These are phyloP conservation scores for Euthynnus affinis DNA, from an alignment of 2,797 vertebrate genomes.

Conservation along the genomic window DNA sequence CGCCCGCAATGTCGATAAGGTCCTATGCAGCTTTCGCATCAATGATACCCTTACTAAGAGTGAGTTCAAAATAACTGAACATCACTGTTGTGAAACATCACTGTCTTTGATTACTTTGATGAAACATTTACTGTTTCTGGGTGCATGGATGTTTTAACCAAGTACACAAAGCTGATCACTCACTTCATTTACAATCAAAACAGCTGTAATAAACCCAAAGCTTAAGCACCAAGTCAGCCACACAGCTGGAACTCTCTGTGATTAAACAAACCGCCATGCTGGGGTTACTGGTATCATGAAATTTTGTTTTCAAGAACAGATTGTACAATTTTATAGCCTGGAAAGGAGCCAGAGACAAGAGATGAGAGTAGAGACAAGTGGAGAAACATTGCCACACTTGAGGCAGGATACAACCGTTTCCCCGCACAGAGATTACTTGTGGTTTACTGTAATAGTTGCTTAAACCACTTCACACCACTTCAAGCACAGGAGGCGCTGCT, in stretches of 20 bases:
- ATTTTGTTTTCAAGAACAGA: slow-evolving; percentile 45
- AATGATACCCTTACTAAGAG: slow-evolving; percentile 95
- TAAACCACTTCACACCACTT: slow-evolving; percentile 57
- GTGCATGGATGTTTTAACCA: background rate
- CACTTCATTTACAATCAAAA: slow-evolving; percentile 22
- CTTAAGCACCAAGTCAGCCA: slow-evolving; percentile 1
- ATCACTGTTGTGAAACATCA: background rate
- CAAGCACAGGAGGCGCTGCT: slow-evolving; percentile 45
- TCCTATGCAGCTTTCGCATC: slow-evolving; percentile 97
- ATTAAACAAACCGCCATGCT: slow-evolving; percentile 44
- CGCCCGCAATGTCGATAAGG: slow-evolving; percentile 93
- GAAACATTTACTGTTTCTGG: background rate
- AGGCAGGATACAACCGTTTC: slow-evolving; percentile 52
- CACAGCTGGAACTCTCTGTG: slow-evolving; percentile 24
- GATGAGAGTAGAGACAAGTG: slow-evolving; percentile 32
- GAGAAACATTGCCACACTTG: slow-evolving; percentile 61
- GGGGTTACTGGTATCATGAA: slow-evolving; percentile 29
- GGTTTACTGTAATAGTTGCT: slow-evolving; percentile 56
- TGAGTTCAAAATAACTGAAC: slow-evolving; percentile 81
- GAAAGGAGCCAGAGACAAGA: slow-evolving; percentile 37
- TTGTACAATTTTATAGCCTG: slow-evolving; percentile 56
- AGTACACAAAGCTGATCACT: background rate
- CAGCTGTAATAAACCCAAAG: slow-evolving; percentile 35
- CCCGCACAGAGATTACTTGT: slow-evolving; percentile 52
- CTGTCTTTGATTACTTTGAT: background rate